phyloP scores from a whole-genome alignment of 2,113 vertebrate species.

The Xenus cinereus region DNA sequence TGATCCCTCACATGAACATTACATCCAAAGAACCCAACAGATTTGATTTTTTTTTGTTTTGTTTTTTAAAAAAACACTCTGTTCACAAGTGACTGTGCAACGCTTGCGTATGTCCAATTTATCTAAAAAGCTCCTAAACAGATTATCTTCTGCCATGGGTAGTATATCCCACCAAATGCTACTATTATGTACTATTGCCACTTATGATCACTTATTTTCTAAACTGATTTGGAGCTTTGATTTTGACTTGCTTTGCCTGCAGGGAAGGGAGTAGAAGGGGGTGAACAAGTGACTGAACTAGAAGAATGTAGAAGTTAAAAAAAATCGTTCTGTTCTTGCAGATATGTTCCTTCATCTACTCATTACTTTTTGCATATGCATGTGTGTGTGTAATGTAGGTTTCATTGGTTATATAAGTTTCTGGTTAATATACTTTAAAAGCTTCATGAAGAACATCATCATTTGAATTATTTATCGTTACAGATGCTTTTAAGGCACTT shows the following conservation, averaged over 20 bases:
- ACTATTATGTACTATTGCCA: background rate
- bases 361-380: background rate
- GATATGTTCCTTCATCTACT: background rate
- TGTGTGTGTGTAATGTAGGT: background rate
- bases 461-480: conserved; percentile 56
- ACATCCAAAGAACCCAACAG: background rate
- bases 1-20: background rate
- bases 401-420: conserved; percentile 31
- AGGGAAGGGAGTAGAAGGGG: background rate
- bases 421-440: conserved; percentile 47
- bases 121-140: background rate
- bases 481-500: conserved; percentile 20
- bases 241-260: background rate
- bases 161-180: background rate
- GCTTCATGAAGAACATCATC: background rate
- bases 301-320: background rate
- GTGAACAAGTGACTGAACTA: background rate
- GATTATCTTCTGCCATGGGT: background rate
- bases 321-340: background rate
- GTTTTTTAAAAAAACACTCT: background rate
- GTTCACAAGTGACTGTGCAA: background rate
- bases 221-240: background rate
- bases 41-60: background rate
- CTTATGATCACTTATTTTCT: background rate
- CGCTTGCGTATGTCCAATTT: background rate